Base-by-base conservation (phyloP, 1,140 invertebrate species). In the Pseudachorutes palmiensis region DNA sequence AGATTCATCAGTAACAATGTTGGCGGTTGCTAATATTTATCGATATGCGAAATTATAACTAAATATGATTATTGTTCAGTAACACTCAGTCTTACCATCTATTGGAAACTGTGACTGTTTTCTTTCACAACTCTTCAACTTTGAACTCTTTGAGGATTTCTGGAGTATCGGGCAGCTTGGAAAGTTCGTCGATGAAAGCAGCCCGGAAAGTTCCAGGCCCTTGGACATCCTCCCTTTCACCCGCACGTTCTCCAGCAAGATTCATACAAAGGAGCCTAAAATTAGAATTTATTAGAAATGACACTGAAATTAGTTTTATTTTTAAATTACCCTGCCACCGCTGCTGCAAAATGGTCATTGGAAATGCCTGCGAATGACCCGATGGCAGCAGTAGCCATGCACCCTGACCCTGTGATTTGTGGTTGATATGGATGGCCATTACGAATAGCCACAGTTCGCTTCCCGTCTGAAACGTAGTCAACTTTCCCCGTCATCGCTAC, bases 401-500 rank as follows among this genome's bases (percentile, higher is more conserved):
- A 61, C 9, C 59, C 59, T 14, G 59, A 61, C 30, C 59, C 59
- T 9, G 59, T 61, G 26, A 61, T 61, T 30, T 30, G 9, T 9
- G 29, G 9, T 14, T 9, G 30, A 36, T 32, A 36, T 3, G 59
- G 59, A 32, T 61, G 59, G 9, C 59, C 59, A 26, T 61, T 61
- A 12, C 30, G 12, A 14, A 36, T 36, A n/a, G 29, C 30, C 24
- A 36, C 9, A 36, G 26, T 30, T n/a, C 30, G 29, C 9, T 3
- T 30, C 30, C 59, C 59, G 24, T 61, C 59, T n/a, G 59, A 61
- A 16, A 61, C 30, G 24, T 61, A 61, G 59, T 61, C 59, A 31
- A 36, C 26, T 26, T 61, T 61, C 12, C 59, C 59, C 3, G 29
- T 31, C 59, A 61, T 61, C 2, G 24, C 59, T 2, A 61, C 59